Base-by-base conservation (phyloP, 2,888 invertebrate genomes). In the Metallyticus violacea region DNA sequence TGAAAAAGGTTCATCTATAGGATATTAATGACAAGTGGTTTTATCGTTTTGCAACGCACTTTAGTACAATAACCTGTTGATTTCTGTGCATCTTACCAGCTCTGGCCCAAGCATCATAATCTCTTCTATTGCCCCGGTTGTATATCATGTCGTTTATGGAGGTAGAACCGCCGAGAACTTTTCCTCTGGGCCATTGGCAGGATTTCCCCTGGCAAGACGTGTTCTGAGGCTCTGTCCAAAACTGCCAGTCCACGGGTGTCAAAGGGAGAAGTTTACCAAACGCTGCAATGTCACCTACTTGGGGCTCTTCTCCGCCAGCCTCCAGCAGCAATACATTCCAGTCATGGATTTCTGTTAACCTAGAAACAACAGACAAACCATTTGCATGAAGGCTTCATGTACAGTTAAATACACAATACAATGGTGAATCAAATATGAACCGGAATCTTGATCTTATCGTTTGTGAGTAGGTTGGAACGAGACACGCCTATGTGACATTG, bases 291-390 rank as follows among this genome's bases (percentile, higher is more conserved):
- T 94, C 94, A 0, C 95, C 94, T 0, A 94, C 93, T 76, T 94
- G 93, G 0, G 95, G 95, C 90, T 95, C 95, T 90, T 95, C 95
- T 2, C 85, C 86, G 4, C 88, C 95, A 0, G 95, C 95, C 92
- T 95, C 95, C 85, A 95, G 90, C 0, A 95, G 91, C 0, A 95
- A 91, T 9, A 95, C 92, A 95, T 88, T 96, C 97, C 97, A 97
- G 7, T 94, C 93, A 5, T 95, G 93, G 26, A 96, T 93, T 91
- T 97, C 97, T 0, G 96, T 94, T 1, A 97, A 92, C 79, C 98
- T 93, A 88, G 9, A 82, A 15, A 15, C 15, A 62, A 62, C 0
- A 62, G 40, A 62, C 2, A 62, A 62, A 4, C 15, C 7, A 9
- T 7, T 40, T 1, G 3, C 15, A 40, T 40, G 3, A n/a, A n/a